A percentile compares a stretch with the other conserved stretches of the same genome.
These are phyloP conservation scores for Alviniconcha strummeri DNA, from an alignment of 2,888 invertebrate species.

Conservation along the genomic window DNA sequence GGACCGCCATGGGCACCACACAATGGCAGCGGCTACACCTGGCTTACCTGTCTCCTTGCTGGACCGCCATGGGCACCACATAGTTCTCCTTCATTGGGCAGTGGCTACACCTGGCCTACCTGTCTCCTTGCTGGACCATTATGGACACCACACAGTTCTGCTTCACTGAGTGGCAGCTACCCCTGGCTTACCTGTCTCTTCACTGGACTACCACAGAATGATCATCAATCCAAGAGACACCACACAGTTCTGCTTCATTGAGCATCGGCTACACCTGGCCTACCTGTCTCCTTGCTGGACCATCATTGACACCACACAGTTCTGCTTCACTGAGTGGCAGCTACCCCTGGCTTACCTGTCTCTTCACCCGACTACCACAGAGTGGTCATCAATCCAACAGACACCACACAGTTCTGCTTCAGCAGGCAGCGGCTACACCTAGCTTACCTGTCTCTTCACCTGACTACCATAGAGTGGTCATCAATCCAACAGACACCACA, in stretches of 20 bases:
- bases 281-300: conserved; percentile 80
- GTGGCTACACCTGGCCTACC: too few relatives aligned
- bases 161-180: too few relatives aligned
- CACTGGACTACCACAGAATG: conserved; percentile 76
- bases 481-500: too few relatives aligned
- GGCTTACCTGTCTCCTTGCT: too few relatives aligned
- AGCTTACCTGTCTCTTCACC: conserved; percentile 78
- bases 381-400: too few relatives aligned
- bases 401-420: too few relatives aligned
- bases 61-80: too few relatives aligned
- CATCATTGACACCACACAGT: conserved; percentile 89
- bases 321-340: conserved; percentile 83
- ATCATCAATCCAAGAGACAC: conserved; percentile 77
- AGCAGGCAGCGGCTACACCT: background rate
- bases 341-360: conserved; percentile 75
- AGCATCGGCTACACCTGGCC: background rate
- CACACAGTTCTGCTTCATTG: conserved; percentile 94
- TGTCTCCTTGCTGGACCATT: too few relatives aligned
- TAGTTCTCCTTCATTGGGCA: too few relatives aligned
- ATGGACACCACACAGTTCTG: too few relatives aligned
- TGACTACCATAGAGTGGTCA: conserved; percentile 78
- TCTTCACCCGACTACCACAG: conserved; percentile 76
- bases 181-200: conserved; percentile 77
- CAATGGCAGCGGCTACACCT: too few relatives aligned
- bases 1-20: too few relatives aligned